Percentiles rank a stretch among this genome's conserved stretches.
phyloP scores from a whole-genome alignment of 2,888 invertebrate genomes.

The Oxycera nigricornis region DNA sequence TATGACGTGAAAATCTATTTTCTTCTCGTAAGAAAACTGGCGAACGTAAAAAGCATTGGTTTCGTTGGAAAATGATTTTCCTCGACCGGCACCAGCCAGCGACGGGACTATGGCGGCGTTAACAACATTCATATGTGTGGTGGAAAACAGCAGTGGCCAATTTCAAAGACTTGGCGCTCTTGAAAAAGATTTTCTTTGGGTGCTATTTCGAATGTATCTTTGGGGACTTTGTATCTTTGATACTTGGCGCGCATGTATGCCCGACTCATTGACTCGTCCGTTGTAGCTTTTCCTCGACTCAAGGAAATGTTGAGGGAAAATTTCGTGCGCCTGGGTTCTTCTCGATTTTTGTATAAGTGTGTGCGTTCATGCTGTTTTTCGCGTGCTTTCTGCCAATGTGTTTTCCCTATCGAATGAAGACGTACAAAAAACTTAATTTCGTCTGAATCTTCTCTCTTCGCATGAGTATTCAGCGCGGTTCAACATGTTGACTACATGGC shows the following conservation, averaged over 20 bases:
- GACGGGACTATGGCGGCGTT: not conserved
- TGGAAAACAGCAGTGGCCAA: constrained; percentile 17
- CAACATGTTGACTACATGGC: constrained; percentile 8
- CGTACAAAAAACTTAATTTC: constrained; percentile 21
- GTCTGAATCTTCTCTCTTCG: constrained; percentile 1
- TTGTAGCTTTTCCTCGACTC: not conserved
- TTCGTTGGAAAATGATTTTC: constrained; percentile 13
- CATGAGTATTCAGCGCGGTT: constrained; percentile 11
- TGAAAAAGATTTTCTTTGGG: constrained; percentile 6
- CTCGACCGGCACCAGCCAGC: not conserved
- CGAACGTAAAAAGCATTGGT: not conserved
- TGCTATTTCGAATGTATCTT: not conserved
- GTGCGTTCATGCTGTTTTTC: constrained; percentile 12
- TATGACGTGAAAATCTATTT: constrained; percentile 40
- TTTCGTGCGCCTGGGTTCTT: not conserved
- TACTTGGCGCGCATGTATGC: not conserved
- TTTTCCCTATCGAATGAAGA: not conserved
- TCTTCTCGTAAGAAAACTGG: not conserved
- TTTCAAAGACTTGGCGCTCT: constrained; percentile 32
- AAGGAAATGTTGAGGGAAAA: not conserved
- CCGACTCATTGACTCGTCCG: too few relatives aligned
- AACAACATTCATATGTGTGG: not conserved
- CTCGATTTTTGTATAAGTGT: not conserved
- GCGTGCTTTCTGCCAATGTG: constrained; percentile 23
- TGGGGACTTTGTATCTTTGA: too few relatives aligned